Base-by-base conservation (phyloP, 2,113 vertebrate species). In the Sebastes schlegelii region DNA sequence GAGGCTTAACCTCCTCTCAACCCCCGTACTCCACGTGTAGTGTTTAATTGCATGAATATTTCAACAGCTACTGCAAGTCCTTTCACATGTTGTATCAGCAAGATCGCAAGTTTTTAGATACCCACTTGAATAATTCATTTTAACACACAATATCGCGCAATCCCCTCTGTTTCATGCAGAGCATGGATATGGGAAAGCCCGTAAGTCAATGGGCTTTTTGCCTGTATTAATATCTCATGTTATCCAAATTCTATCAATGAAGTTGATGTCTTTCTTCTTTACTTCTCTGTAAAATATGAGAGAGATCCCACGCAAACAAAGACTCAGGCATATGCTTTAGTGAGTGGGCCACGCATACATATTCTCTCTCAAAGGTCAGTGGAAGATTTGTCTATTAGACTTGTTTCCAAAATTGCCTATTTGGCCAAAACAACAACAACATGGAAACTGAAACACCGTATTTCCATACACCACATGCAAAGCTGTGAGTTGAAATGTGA, bases 1-100 rank as follows among this genome's bases (percentile, higher is more conserved):
- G 69, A 82, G 46, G 61, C 52, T 81, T 49, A 77, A 84, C 75
- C 60, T 86, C 21, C 54, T 80, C 69, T 69, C 62, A 74, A 48
- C 68, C 77, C 26, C 72, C 82, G 72, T 49, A 54, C 75, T 73
- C 40, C 40, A 40, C 80, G 84, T 79, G 86, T 72, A 49, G 54
- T 66, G 72, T 87, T 86, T 86, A 89, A 92, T 86, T 91, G 83
- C 86, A 90, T 93, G 84, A 90, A 93, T 90, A 90, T 91, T 92
- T 90, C 85, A 91, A 62, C 40, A 89, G 80, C 77, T 77, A 26
- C 70, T 65, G 55, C 57, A 80, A 80, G 73, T 91, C 71, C 57
- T 63, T 88, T 84, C 71, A 84, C 66, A 86, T 84, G 85, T 88
- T 83, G 79, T 87, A 87, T 90, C 78, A 89, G 89, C 86, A 89